These are phyloP conservation scores for Ceratoteleas bidentatus DNA, from an alignment of 1,140 invertebrate species.

Conservation along the genomic window DNA sequence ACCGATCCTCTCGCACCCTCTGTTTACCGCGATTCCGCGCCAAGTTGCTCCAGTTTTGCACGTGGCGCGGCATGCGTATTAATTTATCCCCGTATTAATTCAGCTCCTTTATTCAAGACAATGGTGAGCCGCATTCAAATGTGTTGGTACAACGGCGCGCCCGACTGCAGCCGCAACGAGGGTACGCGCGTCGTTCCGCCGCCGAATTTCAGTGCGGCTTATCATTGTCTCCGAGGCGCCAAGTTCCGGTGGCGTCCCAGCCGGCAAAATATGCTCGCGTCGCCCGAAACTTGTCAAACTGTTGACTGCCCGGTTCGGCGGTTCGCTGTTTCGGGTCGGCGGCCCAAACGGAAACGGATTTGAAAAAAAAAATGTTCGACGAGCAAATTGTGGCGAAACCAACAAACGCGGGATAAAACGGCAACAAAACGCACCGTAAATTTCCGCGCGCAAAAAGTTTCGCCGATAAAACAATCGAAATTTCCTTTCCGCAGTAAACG, in stretches of 20 bases:
- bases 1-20: too few relatives aligned
- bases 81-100: constrained; percentile 60
- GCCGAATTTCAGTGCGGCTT: constrained; percentile 48
- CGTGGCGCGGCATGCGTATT: constrained; percentile 32
- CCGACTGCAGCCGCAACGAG: constrained; percentile 17
- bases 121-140: constrained; percentile 52
- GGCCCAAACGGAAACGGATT: neutral
- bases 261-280: constrained; percentile 32
- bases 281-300: constrained; percentile 29
- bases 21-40: constrained; percentile 14
- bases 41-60: constrained; percentile 46
- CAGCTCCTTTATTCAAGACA: constrained; percentile 55
- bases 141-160: constrained; percentile 19
- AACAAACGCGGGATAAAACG: neutral
- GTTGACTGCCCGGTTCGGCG: constrained; percentile 8
- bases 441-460: constrained; percentile 24
- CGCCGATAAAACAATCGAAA: constrained; percentile 52
- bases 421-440: constrained; percentile 12
- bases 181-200: constrained; percentile 36
- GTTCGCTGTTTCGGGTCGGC: neutral
- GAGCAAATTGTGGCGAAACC: neutral
- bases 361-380: neutral
- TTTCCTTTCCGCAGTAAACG: constrained; percentile 52
- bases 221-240: constrained; percentile 55
- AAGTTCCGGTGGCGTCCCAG: constrained; percentile 44